Evolutionary conservation across 2,113 vertebrate species (phyloP), one percentile per base, ranked within the genome.

Genomic region (Erpornis zantholeuca): DNA sequence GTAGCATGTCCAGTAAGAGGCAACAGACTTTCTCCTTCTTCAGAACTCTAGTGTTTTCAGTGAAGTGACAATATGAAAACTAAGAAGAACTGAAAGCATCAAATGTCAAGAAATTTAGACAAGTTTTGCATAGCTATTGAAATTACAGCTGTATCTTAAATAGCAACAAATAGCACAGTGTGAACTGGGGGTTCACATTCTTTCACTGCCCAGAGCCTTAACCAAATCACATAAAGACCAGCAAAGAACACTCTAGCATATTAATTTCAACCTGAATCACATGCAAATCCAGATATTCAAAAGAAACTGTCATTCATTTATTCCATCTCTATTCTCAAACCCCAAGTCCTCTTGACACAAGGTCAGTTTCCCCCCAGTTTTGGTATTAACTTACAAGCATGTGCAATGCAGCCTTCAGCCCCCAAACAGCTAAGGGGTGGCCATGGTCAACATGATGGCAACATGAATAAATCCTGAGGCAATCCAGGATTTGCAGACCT

Each of bases 11-110:
- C 7, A 2, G 2, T 4, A 54, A 52, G 28, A 71, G 16, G 42
- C 24, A 64, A 60, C 20, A 61, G 80, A 35, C 56, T 59, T 59
- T 35, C 3, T 0, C 23, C 17, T 47, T 59, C 53, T 52, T 14
- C 6, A 35, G 47, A 66, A 2, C 15, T 47, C 18, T 35, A 0
- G 0, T 21, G 10, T 28, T 77, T 78, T 45, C 21, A 60, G 49
- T 52, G 31, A 78, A 78, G 20, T 33, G 11, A 6, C 10, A 54
- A 14, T 15, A 73, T 8, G 27, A 73, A 69, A 83, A 77, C 29
- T 35, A 53, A 50, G 11, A 44, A 45, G 25, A 83, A 7, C 27
- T 54, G 16, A 35, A 68, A 11, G 29, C 21, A 77, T 19, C 54
- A 49, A 61, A 65, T 23, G 10, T 11, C 54, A 83, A 44, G 13